Conservation (phyloP, 2,113 vertebrate species). For the Polypterus senegalus region DNA sequence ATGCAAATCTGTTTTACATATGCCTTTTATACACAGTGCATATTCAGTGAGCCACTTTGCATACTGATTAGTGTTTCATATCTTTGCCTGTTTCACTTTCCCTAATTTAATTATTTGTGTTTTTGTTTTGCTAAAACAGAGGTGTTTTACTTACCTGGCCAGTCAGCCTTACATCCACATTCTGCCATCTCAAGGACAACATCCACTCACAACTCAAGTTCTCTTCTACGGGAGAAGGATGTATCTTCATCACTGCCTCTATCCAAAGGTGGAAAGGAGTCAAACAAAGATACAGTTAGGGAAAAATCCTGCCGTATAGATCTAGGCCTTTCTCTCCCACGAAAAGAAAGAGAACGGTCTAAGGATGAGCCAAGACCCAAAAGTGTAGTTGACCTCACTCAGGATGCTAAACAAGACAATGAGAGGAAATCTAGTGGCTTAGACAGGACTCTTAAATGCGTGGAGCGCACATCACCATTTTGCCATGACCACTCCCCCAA, state of each 20-base stretch:
- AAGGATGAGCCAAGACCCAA: conserved; percentile 50
- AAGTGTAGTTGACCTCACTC: conserved; percentile 63
- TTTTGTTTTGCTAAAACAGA: conserved; percentile 46
- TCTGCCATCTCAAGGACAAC: conserved; percentile 44
- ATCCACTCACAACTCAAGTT: conserved; percentile 44
- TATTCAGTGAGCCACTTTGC: not conserved
- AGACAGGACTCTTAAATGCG: conserved; percentile 35
- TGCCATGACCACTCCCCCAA: conserved; percentile 42
- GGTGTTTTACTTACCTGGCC: conserved; percentile 72
- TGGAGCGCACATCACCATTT: conserved; percentile 45
- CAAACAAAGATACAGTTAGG: conserved; percentile 45
- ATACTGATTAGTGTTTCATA: not conserved
- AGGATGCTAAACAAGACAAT: conserved; percentile 56
- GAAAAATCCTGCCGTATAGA: conserved; percentile 49
- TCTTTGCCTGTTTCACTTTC: not conserved
- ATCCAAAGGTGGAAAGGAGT: conserved; percentile 62
- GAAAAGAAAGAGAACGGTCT: conserved; percentile 50
- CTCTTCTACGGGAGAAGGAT: conserved; percentile 55
- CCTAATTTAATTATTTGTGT: not conserved
- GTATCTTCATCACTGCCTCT: conserved; percentile 29
- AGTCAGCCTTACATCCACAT: conserved; percentile 57
- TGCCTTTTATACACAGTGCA: conserved; percentile 1
- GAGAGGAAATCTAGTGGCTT: conserved; percentile 54
- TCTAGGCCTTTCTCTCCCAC: conserved; percentile 36
- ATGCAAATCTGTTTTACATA: not conserved